These are phyloP conservation scores for Sebastes umbrosus DNA, from an alignment of 2,797 vertebrate genomes.

Conservation along the genomic window DNA sequence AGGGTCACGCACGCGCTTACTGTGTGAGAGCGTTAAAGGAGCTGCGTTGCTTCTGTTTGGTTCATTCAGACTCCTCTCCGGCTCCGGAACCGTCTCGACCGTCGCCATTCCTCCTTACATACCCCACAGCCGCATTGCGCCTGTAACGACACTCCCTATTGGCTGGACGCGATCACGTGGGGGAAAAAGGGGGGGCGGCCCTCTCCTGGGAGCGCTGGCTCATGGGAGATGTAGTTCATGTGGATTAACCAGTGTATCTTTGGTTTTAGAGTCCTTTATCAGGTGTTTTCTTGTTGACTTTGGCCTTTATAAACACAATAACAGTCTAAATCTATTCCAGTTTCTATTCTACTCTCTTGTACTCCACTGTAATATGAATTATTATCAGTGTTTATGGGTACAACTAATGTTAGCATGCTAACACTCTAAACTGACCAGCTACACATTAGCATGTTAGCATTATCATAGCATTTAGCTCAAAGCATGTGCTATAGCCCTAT, in stretches of 20 bases:
- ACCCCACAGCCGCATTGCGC: conserved; percentile 73
- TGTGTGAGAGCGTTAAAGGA: conserved; percentile 25
- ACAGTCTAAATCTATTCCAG: background rate
- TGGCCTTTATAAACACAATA: background rate
- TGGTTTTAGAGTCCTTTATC: background rate
- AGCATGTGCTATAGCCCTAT: background rate
- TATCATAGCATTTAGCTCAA: background rate
- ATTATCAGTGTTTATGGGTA: background rate
- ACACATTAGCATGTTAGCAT: background rate
- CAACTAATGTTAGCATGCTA: no score
- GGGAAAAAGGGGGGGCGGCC: background rate
- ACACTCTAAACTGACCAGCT: no score
- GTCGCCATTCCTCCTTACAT: conserved; percentile 87
- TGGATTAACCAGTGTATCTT: no score
- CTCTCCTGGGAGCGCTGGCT: background rate
- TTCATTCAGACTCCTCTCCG: conserved; percentile 36
- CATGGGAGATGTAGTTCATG: conserved; percentile 56
- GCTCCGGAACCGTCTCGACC: conserved; percentile 67
- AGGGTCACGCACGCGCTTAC: background rate
- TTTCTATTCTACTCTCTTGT: no score
- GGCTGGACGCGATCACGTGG: conserved; percentile 61
- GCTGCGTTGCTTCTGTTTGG: conserved; percentile 67
- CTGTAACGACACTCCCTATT: conserved; percentile 81
- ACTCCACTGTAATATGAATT: background rate
- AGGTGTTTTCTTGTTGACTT: background rate